Evolutionary conservation across 1,140 invertebrate species (phyloP), one percentile per base, ranked within the genome.

Genomic region (Aporrectodea caliginosa): DNA sequence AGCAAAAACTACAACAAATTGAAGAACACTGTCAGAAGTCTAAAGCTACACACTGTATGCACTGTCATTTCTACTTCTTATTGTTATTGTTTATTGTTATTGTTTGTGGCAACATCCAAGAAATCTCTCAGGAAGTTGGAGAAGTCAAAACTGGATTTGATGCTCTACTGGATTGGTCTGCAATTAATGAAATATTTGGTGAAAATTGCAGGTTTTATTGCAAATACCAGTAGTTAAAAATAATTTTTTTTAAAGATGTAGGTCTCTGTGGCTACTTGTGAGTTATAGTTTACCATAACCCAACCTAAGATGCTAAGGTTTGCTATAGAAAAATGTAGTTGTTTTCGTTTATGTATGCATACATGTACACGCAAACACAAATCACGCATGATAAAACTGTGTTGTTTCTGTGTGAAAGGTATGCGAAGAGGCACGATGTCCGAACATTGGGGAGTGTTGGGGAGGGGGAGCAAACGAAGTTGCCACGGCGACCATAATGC

Each of bases 381-480:
- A 16, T 68, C 14, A 68, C n/a, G 14, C 14, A 68, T 73, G 14
- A 73, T 73, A 73, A 16, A 16, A 16, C 12, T 16, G 69, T 81
- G 30, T 35, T 43, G 69, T 29, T 80, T 75, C 35, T 75, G 58
- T n/a, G 78, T 79, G 84, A 33, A 75, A 89, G 89, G 89, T 99
- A 0, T 99, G 98, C 88, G 96, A 99, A 87, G 98, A 99, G 90
- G 98, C 98, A 0, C 90, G 95, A 81, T 99, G 98, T 91, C 98
- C 98, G 0, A 99, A 99, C 89, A 99, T 99, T 83, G 96, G 97
- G 30, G 97, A 99, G 90, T 99, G 98, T 89, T 99, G 98, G 98
- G 97, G 96, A 81, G 97, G 90, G 58, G 88, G 88, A 27, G 87
- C 90, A 72, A 83, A 89, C 80, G 85, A 87, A 2, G 89, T 88